These are phyloP conservation scores for Barbus barbus DNA, from an alignment of 2,113 vertebrate genomes.

Conservation along the genomic window DNA sequence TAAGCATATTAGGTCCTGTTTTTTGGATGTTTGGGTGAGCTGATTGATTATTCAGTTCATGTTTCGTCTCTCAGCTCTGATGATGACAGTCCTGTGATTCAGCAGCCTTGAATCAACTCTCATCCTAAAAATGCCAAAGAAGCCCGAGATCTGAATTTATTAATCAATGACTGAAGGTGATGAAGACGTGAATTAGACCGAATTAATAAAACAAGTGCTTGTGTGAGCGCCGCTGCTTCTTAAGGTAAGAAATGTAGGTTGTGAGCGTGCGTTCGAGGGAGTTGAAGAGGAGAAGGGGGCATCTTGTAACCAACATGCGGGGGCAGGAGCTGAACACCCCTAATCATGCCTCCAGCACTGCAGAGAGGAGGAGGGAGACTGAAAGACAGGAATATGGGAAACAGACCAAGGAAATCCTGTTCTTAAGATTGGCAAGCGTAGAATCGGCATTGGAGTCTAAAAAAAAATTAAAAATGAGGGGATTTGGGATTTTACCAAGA, in stretches of 20 bases:
- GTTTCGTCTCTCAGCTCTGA: conserved; percentile 12
- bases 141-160: neutral
- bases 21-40: neutral
- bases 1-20: neutral
- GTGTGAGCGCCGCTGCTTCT: conserved; percentile 5
- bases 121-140: conserved; percentile 11
- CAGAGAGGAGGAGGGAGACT: conserved; percentile 32
- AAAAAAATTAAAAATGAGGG: conserved; percentile 70
- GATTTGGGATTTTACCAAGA: conserved; percentile 51
- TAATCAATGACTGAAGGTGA: conserved; percentile 24
- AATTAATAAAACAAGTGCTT: conserved; percentile 37
- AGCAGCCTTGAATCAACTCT: conserved; percentile 8
- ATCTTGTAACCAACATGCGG: conserved; percentile 42
- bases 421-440: conserved; percentile 80
- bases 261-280: conserved; percentile 14
- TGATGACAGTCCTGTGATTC: conserved; percentile 17
- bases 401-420: conserved; percentile 82
- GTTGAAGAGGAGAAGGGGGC: conserved; percentile 13
- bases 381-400: conserved; percentile 67
- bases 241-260: conserved; percentile 46
- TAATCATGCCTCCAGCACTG: conserved; percentile 58
- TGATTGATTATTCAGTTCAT: conserved; percentile 18
- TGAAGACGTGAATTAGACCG: neutral
- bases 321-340: conserved; percentile 56
- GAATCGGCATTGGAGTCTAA: conserved; percentile 79